Conservation (phyloP, 1,140 invertebrate species). For the Episyrphus balteatus region DNA sequence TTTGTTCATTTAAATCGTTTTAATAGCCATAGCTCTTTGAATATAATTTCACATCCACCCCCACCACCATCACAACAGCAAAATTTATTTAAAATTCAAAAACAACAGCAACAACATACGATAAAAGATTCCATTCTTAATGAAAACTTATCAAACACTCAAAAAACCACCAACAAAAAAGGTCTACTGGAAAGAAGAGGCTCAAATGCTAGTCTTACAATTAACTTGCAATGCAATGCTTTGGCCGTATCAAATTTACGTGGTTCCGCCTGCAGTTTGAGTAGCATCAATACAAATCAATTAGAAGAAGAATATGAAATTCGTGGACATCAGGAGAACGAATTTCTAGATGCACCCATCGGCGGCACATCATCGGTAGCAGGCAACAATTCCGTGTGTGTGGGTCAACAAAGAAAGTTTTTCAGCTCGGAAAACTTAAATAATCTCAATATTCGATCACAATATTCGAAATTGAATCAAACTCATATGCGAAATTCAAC, state of each 20-base stretch:
- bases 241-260: constrained; percentile 27
- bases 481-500: constrained; percentile 14
- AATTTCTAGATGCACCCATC: background rate
- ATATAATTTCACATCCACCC: constrained; percentile 6
- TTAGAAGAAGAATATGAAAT: background rate
- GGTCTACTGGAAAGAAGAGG: constrained; percentile 65
- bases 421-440: constrained; percentile 34
- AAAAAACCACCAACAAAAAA: constrained; percentile 40
- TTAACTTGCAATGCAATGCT: constrained; percentile 43
- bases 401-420: constrained; percentile 27
- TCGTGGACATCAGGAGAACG: background rate
- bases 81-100: background rate
- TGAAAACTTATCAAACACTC: constrained; percentile 6
- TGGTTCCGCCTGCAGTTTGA: constrained; percentile 37
- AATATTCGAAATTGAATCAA: constrained; percentile 15
- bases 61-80: background rate
- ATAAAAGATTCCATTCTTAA: background rate
- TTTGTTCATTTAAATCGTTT: constrained; percentile 35
- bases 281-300: constrained; percentile 39
- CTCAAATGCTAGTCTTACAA: constrained; percentile 76
- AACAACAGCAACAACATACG: background rate
- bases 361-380: background rate
- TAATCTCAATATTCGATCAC: constrained; percentile 11
- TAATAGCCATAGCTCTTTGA: constrained; percentile 41
- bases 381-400: background rate